phyloP scores from a whole-genome alignment of 2,888 invertebrate genomes.

The Lissocephala sabroskyi region DNA sequence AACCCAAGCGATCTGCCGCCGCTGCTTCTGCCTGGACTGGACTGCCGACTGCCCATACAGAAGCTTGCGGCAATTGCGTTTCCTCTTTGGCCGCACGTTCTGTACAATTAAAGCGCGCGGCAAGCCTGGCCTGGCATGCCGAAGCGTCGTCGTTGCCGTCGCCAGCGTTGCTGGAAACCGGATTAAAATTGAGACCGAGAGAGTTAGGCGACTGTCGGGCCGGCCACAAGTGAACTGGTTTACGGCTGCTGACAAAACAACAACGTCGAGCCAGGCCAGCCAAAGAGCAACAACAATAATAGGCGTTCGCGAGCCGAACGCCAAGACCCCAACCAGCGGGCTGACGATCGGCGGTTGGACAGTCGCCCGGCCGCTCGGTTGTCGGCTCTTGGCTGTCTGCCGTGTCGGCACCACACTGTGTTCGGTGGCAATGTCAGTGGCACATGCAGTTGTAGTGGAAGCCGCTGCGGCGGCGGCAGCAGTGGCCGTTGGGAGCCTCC shows the following conservation, averaged over 20 bases:
- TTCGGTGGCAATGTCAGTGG: conserved; percentile 73
- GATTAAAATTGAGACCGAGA: conserved; percentile 58
- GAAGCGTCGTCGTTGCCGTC: no score
- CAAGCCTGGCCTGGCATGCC: conserved; percentile 27
- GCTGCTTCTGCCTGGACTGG: background rate
- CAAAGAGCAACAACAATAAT: no score
- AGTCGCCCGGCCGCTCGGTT: conserved; percentile 2
- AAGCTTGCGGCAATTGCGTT: conserved; percentile 67
- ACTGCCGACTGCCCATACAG: conserved; percentile 29
- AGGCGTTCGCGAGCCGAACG: conserved; percentile 10
- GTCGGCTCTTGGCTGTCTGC: background rate
- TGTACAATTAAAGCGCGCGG: conserved; percentile 57
- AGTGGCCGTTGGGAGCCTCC: conserved; percentile 31
- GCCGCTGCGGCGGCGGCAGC: conserved; percentile 48
- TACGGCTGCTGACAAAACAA: conserved; percentile 26
- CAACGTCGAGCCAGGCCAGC: background rate
- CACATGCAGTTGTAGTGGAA: conserved; percentile 71
- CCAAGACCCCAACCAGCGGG: conserved; percentile 12
- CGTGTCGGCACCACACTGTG: conserved; percentile 71
- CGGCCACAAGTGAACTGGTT: conserved; percentile 64
- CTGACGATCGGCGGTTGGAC: conserved; percentile 8
- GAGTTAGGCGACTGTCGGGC: conserved; percentile 29
- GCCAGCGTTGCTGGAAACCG: conserved; percentile 57
- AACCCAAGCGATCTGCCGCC: background rate
- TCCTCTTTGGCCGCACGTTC: conserved; percentile 64